Base-by-base conservation (phyloP, 2,797 vertebrate genomes). In the Sparidentex hasta region DNA sequence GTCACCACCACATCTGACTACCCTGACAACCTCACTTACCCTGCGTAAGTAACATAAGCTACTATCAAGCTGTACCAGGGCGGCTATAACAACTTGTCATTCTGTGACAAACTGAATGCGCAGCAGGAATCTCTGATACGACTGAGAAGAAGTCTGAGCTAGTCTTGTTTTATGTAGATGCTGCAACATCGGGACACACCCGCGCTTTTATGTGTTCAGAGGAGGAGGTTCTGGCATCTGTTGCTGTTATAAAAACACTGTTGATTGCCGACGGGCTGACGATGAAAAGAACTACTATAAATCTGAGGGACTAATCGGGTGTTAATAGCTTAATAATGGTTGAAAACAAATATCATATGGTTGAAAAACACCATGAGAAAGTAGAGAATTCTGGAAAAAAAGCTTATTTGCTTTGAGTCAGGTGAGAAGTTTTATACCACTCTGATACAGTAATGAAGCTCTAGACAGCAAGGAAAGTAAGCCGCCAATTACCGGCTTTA, bases 131-230 rank as follows among this genome's bases (percentile, higher is more conserved):
- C 16, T 4, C 20, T 64, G 18, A 46, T 48, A 43, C n/a, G 52
- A 14, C 48, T 44, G 21, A 16, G 17, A 33, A 33, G 41, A 74
- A 56, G 5, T 11, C 43, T 43, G 58, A 25, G 18, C 54, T 44
- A 33, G 25, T 23, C 14, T n/a, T 25, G 56, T 29, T 55, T 48
- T 72, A 13, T 11, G 25, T 7, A 25, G 1, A 56, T 68, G 13
- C 8, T 38, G 21, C 33, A 74, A 47, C 21, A 59, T 54, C 38
- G 20, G 44, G 51, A 66, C 52, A 52, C 76, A 56, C 71, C 79
- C 38, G 14, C 64, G 12, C 25, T 65, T 78, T 70, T 14, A 56
- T 71, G 63, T 71, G 20, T 43, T 54, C 3, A 38, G 18, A 50
- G 16, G 11, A n/a, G 27, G 16, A 69, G 25, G 14, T 46, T 55